Evolutionary conservation across 2,888 invertebrate species (phyloP), one percentile per base, ranked within the genome.

Genomic region (Carcina quercana): DNA sequence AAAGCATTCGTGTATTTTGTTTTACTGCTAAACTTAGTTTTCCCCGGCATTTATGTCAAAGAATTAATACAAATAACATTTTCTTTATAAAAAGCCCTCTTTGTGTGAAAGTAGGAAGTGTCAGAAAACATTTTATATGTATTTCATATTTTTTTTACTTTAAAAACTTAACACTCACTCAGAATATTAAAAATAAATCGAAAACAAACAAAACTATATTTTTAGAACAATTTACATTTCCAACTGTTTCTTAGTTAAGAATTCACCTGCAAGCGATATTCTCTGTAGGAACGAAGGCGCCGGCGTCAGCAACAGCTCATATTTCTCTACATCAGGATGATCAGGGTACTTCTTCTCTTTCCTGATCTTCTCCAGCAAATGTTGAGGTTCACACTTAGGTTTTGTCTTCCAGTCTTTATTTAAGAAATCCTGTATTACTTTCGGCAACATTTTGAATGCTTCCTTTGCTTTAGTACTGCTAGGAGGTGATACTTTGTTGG

Each of bases 201-300:
- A n/a, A n/a, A n/a, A n/a, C n/a, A n/a, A n/a, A n/a, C n/a, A n/a
- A n/a, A n/a, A n/a, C n/a, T n/a, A n/a, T n/a, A n/a, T n/a, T n/a
- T n/a, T n/a, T n/a, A n/a, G 17, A 5, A 25, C 25, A 12, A n/a
- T 13, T 53, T 58, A 79, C 37, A 74, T 40, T 43, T 76, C 64
- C 33, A 79, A 48, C 32, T 76, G 79, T 15, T 82, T 75, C 47
- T 76, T 82, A 29, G 59, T 76, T 30, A 83, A 49, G 78, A 94
- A 91, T 84, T 95, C 94, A 0, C 95, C 94, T 38, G 91, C 88
- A 42, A 94, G 82, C 10, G 92, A 91, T 63, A 94, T 86, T 54
- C 91, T 86, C 65, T 92, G 91, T 38, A 92, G 69, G 67, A 93
- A 95, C 10, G 93, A 90, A 34, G 93, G 94, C 2, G 93, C 91